Conservation (phyloP, 2,888 invertebrate species). For the Heteropelma amictum region DNA sequence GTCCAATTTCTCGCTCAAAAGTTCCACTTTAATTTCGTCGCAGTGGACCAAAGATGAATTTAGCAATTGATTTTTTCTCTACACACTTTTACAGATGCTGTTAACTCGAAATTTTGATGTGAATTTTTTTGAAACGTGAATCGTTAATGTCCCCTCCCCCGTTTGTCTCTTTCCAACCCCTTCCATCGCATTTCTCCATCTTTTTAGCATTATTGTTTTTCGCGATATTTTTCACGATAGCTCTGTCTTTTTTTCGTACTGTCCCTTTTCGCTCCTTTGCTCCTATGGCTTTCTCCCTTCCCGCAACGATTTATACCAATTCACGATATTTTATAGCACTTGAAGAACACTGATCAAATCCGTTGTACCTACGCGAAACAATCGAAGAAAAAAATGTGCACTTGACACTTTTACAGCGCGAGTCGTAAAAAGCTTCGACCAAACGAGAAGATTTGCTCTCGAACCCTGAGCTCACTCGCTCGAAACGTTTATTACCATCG, state of each 20-base stretch:
- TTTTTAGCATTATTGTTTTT: constrained; percentile 35
- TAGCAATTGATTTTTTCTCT: too few species aligned
- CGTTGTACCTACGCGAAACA: constrained; percentile 56
- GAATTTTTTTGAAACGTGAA: too few species aligned
- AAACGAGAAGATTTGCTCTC: constrained; percentile 30
- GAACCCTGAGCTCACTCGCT: constrained; percentile 32
- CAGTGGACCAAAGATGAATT: too few species aligned
- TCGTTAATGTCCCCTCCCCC: too few species aligned
- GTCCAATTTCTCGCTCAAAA: too few species aligned
- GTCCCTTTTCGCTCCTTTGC: constrained; percentile 31
- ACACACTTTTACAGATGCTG: too few species aligned
- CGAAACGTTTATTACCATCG: constrained; percentile 55
- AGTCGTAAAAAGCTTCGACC: constrained; percentile 52
- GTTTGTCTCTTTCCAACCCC: too few species aligned
- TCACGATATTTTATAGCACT: constrained; percentile 51
- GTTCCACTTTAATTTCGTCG: too few species aligned
- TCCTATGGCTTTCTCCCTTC: constrained; percentile 48
- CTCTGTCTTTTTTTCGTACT: constrained; percentile 5
- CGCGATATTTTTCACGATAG: constrained; percentile 28
- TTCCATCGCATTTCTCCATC: constrained; percentile 11
- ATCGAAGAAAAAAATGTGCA: constrained; percentile 53
- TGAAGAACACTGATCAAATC: constrained; percentile 55
- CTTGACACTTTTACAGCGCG: constrained; percentile 54
- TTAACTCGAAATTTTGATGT: too few species aligned
- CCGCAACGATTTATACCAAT: constrained; percentile 48